Conservation (phyloP, 2,797 vertebrate genomes). For the Falco peregrinus region DNA sequence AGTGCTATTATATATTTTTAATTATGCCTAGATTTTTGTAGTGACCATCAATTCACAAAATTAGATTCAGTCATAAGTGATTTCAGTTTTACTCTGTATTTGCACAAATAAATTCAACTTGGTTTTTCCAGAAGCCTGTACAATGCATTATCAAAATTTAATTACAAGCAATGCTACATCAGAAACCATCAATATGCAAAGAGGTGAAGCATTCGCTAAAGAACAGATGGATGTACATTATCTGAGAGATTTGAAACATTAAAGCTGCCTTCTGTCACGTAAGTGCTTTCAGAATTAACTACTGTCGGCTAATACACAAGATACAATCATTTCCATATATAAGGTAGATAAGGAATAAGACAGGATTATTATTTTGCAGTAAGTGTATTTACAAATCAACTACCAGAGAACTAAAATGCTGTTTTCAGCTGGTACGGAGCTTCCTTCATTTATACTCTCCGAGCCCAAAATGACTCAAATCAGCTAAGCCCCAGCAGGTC, state of each 20-base stretch:
- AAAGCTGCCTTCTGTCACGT: conserved; percentile 26
- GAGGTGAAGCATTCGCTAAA: conserved; percentile 8
- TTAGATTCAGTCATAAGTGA: background rate
- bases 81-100: background rate
- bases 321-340: background rate
- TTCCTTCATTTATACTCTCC: background rate
- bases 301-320: conserved; percentile 3
- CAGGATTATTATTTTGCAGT: background rate
- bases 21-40: background rate
- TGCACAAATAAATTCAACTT: background rate
- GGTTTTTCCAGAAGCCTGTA: background rate
- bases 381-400: background rate
- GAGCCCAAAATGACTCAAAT: background rate
- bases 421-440: background rate
- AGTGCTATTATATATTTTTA: background rate
- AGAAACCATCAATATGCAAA: conserved; percentile 51
- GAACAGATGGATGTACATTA: conserved; percentile 56
- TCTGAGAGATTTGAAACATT: conserved; percentile 45
- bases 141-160: conserved; percentile 42
- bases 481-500: background rate
- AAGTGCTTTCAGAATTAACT: conserved; percentile 46
- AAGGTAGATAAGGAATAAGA: background rate
- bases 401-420: background rate
- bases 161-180: conserved; percentile 11
- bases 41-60: background rate